Base-by-base conservation (phyloP, 2,113 vertebrate species). In the Leuciscus idus region DNA sequence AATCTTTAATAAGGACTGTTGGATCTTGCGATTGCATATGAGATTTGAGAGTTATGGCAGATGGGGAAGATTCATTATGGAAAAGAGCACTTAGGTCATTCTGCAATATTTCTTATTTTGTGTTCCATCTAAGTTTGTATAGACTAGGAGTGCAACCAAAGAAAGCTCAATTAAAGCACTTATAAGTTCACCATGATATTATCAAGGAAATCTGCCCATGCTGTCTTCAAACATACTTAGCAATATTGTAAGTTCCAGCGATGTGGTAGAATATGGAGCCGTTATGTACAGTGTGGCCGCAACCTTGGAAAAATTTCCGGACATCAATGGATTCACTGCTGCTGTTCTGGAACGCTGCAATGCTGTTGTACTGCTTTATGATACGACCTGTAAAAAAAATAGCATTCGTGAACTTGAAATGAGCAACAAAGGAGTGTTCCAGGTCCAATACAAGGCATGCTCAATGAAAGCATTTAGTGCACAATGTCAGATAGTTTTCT, bases 241-340 rank as follows among this genome's bases (percentile, higher is more conserved):
- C 95, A 23, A 99, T 96, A 87, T 87, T 95, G 86, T 94, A 95
- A 3, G 94, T 96, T 50, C 97, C 97, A 50, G 95, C 97, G 33
- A 96, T 95, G 81, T 99, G 97, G 68, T 97, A 99, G 90, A 98
- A 99, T 81, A 99, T 91, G n/a, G 94, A 94, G 17, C 95, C 96
- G 10, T 98, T 97, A 86, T 97, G 95, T 21, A 99, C 93, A 0
- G 92, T 84, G 28, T 98, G 97, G 4, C 98, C 97, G 0, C 98
- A 99, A 83, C 98, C 98, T 0, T 98, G 93, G 88, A 96, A 99
- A 81, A 96, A 93, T 91, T 96, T 96, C 0, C 91, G 94, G 10
- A 98, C 93, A 2, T 96, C 96, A 50, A 97, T 95, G 43, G 64
- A 83, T 4, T 92, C 91, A 85, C 94, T 94, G 86, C 90, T 97